These are phyloP conservation scores for Crepidodera aurea DNA, from an alignment of 2,888 invertebrate species.

Conservation along the genomic window DNA sequence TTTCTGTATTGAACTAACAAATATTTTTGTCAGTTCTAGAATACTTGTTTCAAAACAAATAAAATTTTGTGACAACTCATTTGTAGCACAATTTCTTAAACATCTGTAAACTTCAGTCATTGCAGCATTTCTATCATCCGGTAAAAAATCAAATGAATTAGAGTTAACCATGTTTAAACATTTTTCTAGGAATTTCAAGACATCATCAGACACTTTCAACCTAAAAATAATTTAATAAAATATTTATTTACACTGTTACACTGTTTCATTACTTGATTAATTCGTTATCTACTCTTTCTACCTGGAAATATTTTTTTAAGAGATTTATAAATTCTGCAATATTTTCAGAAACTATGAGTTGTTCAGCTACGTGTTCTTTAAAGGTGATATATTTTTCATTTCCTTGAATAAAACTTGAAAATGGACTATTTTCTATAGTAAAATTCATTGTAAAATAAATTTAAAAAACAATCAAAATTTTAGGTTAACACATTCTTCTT, in stretches of 20 bases:
- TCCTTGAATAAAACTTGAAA: neutral
- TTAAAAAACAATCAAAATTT: too few species aligned
- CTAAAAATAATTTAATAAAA: slow-evolving; percentile 3
- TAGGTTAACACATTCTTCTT: too few species aligned
- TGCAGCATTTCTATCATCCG: slow-evolving; percentile 8
- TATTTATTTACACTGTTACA: neutral
- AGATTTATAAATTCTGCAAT: neutral
- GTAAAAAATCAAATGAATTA: neutral
- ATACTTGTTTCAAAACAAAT: slow-evolving; percentile 60
- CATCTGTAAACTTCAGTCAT: slow-evolving; percentile 62
- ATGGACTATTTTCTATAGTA: neutral
- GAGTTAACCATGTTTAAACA: slow-evolving; percentile 10
- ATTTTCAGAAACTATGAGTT: neutral
- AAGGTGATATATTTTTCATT: slow-evolving; percentile 1
- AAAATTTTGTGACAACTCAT: slow-evolving; percentile 65
- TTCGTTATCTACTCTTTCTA: neutral
- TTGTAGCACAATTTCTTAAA: slow-evolving; percentile 66
- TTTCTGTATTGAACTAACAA: slow-evolving; percentile 62
- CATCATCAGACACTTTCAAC: slow-evolving; percentile 11
- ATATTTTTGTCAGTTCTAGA: slow-evolving; percentile 63
- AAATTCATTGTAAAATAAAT: neutral
- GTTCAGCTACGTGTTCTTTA: neutral
- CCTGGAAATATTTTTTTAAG: neutral
- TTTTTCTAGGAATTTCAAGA: slow-evolving; percentile 24
- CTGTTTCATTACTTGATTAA: neutral